Conservation (phyloP, 2,113 vertebrate species). For the Phaethon lepturus region DNA sequence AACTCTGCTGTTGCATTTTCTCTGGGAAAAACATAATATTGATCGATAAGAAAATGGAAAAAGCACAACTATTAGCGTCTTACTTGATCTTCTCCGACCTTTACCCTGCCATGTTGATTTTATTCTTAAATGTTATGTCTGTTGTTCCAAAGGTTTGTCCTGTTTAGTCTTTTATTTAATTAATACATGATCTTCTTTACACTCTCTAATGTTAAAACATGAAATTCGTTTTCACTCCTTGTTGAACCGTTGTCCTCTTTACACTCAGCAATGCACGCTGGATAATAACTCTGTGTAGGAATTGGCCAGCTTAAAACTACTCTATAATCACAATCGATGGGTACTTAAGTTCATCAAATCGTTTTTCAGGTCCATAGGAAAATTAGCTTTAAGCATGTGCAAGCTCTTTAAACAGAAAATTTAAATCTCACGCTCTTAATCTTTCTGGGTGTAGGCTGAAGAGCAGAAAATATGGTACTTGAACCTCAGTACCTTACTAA, state of each 20-base stretch:
- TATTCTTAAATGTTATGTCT: conserved; percentile 80
- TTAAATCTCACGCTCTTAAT: background rate
- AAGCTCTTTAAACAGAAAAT: background rate
- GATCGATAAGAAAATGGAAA: conserved; percentile 85
- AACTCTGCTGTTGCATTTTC: conserved; percentile 79
- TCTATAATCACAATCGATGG: background rate
- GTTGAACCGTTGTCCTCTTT: conserved; percentile 70
- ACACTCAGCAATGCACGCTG: background rate
- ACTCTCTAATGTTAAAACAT: conserved; percentile 74
- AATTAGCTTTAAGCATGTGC: background rate
- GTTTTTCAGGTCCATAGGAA: background rate
- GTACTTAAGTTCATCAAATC: background rate
- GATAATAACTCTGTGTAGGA: background rate
- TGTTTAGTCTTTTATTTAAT: conserved; percentile 79
- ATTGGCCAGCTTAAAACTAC: background rate
- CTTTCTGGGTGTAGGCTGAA: background rate
- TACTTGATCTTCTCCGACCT: conserved; percentile 82
- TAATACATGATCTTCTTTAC: conserved; percentile 72
- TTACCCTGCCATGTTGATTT: conserved; percentile 77
- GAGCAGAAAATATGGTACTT: background rate
- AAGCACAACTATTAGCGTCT: conserved; percentile 78
- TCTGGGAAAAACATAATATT: conserved; percentile 80
- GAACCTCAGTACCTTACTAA: background rate
- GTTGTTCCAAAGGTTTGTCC: conserved; percentile 78
- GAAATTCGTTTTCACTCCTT: conserved; percentile 64